These are phyloP conservation scores for Drosophila infuscata DNA, from an alignment of 2,888 invertebrate genomes.

Conservation along the genomic window DNA sequence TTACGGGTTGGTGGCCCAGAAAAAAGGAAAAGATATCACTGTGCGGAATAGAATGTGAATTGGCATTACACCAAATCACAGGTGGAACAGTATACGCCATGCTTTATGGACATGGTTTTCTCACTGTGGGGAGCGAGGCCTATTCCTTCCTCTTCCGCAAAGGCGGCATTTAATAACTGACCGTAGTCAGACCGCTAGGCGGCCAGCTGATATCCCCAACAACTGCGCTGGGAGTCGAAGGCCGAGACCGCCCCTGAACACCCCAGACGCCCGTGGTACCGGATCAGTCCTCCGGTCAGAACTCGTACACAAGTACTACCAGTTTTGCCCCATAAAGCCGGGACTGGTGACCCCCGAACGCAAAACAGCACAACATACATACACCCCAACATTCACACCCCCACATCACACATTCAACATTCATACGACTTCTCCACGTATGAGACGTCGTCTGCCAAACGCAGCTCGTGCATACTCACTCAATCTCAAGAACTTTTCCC, in stretches of 20 bases:
- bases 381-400: neutral
- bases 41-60: constrained; percentile 1
- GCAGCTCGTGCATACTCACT: constrained; percentile 8
- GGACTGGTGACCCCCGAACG: constrained; percentile 8
- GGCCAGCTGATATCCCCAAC: constrained; percentile 11
- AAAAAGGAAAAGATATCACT: neutral
- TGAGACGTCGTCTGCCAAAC: constrained; percentile 8
- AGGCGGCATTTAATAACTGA: constrained; percentile 7
- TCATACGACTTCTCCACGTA: neutral
- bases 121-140: constrained; percentile 5
- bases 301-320: constrained; percentile 5
- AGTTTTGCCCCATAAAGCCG: constrained; percentile 11
- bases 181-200: neutral
- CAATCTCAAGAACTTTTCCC: neutral
- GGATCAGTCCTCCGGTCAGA: constrained; percentile 12
- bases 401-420: neutral
- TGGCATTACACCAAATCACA: neutral
- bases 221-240: neutral
- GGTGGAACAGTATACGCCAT: constrained; percentile 15
- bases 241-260: neutral
- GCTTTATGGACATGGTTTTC: constrained; percentile 11
- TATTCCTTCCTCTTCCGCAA: constrained; percentile 13
- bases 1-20: constrained; percentile 2
- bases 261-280: constrained; percentile 6
- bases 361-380: neutral